Percentiles rank a stretch among this genome's conserved stretches.
Conservation (phyloP, 2,797 vertebrate species). For the Urosaurus nigricauda region DNA sequence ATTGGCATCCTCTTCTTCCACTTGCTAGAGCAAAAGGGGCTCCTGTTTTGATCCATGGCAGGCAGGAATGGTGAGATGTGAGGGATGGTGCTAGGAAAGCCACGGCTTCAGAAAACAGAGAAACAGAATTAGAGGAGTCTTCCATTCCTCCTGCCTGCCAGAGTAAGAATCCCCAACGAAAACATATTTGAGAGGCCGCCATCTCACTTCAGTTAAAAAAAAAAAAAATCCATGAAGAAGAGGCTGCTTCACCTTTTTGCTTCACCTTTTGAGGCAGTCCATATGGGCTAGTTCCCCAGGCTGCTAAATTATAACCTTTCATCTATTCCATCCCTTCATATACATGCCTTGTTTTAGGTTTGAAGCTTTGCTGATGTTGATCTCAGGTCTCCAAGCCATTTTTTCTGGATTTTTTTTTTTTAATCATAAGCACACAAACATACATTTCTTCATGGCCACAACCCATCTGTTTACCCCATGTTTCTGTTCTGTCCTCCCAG, state of each 20-base stretch:
- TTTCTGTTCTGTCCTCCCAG: conserved; percentile 63
- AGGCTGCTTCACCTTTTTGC: no score
- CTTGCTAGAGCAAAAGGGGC: background rate
- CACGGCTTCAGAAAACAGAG: background rate
- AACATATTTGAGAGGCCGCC: no score
- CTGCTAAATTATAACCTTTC: background rate
- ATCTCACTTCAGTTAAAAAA: no score
- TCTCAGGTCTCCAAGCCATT: background rate
- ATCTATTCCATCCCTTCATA: background rate
- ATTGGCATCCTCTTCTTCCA: background rate
- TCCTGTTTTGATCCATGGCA: background rate
- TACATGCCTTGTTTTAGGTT: background rate
- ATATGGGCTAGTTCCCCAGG: background rate
- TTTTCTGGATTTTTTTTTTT: background rate
- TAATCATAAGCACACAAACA: background rate
- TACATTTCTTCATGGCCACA: conserved; percentile 32
- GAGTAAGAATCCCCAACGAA: no score
- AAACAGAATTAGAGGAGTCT: background rate
- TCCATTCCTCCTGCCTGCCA: background rate
- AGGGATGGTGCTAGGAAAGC: background rate
- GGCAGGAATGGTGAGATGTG: background rate
- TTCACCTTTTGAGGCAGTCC: no score
- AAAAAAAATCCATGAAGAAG: no score
- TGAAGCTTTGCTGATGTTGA: background rate
- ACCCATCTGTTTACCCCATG: conserved; percentile 33